Evolutionary conservation across 2,888 invertebrate species (phyloP), one percentile per base, ranked within the genome.

Genomic region (Cheilosia pagana): DNA sequence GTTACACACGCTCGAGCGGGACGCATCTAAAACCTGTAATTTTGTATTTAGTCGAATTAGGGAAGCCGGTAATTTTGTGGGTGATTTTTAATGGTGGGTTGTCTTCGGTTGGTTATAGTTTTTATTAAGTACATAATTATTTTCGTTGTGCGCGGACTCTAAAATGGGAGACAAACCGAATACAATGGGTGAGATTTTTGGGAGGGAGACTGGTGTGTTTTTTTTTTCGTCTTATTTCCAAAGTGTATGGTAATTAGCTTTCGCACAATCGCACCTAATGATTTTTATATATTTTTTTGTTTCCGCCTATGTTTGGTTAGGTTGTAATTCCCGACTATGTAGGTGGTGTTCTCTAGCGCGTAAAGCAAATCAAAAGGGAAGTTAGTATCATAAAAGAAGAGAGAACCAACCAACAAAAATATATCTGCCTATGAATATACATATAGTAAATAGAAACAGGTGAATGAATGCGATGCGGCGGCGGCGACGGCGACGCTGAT

Each of bases 11-110:
- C 78, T 71, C 78, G 52, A 78, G 63, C 78, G 78, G 65, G 71
- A 85, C 85, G 85, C 85, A 85, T 75, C 85, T 85, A 81, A 85
- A 85, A 85, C 85, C 85, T 85, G 81, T 85, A 85, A 85, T 85
- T 85, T 85, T 76, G 81, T 85, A 75, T 85, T 85, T 85, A 85
- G 85, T 53, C 85, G 85, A 85, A 85, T 85, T 85, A 85, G 85
- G 70, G 81, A 79, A 65, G 81, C 62, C 71, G 67, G 81, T 85
- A 85, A 81, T 85, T 85, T 85, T 81, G 75, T 79, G 85, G 81
- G 81, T 85, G 85, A 85, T 76, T 85, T 85, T 85, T 85, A 85
- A 85, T 85, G 81, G 81, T 67, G 75, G 85, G 85, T 85, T 85
- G 85, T 85, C 85, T 70, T 76, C 85, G 60, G 53, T 52, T 70